phyloP scores from a whole-genome alignment of 2,797 vertebrate species.

The Alcedo atthis region DNA sequence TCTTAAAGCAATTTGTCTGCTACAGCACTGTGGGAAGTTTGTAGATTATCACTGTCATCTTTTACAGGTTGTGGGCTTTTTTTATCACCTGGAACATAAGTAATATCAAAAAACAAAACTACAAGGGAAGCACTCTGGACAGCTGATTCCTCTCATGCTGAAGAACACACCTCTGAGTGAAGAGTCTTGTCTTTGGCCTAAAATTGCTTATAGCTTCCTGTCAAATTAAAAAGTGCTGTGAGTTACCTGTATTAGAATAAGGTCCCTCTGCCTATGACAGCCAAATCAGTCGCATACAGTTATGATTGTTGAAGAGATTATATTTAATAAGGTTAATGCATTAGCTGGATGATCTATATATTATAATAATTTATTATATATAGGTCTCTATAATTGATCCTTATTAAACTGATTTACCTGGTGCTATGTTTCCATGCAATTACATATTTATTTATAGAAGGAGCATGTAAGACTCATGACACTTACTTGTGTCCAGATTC shows the following conservation, averaged over 20 bases:
- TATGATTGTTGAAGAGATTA: not conserved
- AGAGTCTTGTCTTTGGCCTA: not conserved
- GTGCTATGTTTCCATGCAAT: not conserved
- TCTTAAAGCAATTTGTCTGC: not conserved
- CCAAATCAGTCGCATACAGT: not conserved
- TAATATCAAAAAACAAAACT: not conserved
- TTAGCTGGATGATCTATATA: not conserved
- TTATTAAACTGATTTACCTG: not conserved
- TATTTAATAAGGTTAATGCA: not conserved
- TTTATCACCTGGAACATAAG: not conserved
- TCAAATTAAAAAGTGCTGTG: not conserved
- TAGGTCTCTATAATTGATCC: not conserved
- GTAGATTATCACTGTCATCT: not conserved
- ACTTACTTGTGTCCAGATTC: slow-evolving; percentile 98
- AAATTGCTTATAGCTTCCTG: not conserved
- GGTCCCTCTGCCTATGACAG: not conserved
- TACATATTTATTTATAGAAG: not conserved
- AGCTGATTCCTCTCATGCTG: not conserved
- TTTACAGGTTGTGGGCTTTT: not conserved
- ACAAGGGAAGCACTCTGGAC: not conserved
- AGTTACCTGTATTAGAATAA: not conserved
- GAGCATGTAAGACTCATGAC: not conserved
- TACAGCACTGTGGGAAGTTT: not conserved
- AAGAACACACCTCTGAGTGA: not conserved
- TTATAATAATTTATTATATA: not conserved